Evolutionary conservation across 2,888 invertebrate species (phyloP), one percentile per base, ranked within the genome.

Genomic region (Chaetogeoica ovagalla): DNA sequence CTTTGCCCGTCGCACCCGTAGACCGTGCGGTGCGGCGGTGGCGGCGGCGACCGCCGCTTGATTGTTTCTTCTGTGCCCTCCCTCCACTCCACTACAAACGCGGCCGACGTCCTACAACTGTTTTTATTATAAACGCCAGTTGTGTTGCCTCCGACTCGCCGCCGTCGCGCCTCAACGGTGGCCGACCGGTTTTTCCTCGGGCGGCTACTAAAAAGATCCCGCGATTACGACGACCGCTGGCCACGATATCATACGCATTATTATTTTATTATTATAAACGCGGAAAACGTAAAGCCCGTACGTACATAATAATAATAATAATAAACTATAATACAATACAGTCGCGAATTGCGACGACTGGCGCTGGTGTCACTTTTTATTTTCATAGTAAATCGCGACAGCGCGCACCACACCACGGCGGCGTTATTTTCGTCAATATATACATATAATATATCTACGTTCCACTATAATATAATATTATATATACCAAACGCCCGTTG

Each of bases 1-100:
- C n/a, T n/a, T n/a, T n/a, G 39, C 82, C 84, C 85, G 37, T 30
- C 70, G n/a, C 30, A 2, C 21, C n/a, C 70, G 8, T 37, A n/a
- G n/a, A 37, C 37, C n/a, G 37, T 11, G 39, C 39, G 11, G 39
- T 30, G 55, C 4, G 30, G 30, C 30, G n/a, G n/a, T n/a, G n/a
- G n/a, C n/a, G n/a, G 21, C 65, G 30, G 13, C 23, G 43, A 43
- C 70, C 55, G 9, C 43, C 66, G 79, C 71, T 76, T 30, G 62
- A 57, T 70, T 63, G 70, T 79, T 63, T 79, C 62, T 71, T 69
- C 55, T 65, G 19, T 9, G 37, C 57, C 21, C n/a, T 55, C 19
- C 21, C n/a, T 55, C 19, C 52, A 2, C 72, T 43, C n/a, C 70
- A n/a, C 48, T 48, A 19, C 60, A n/a, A n/a, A n/a, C 30, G 52